Base-by-base conservation (phyloP, 2,888 invertebrate genomes). In the Ceramica pisi region DNA sequence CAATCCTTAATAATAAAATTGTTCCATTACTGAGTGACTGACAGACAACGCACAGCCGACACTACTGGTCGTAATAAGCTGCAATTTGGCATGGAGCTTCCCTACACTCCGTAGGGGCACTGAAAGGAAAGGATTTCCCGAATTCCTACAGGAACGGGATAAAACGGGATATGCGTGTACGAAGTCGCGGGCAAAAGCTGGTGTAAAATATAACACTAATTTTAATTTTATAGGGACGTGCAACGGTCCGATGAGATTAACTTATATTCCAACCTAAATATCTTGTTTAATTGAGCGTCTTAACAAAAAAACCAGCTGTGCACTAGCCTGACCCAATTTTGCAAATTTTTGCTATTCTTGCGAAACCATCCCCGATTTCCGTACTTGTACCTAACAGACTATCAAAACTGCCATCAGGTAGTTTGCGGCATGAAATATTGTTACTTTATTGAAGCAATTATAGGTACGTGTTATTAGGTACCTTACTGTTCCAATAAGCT, bases 311-410 rank as follows among this genome's bases (percentile, higher is more conserved):
- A 67, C 76, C 73, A 76, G 69, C 63, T 79, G 72, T 68, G 80
- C 77, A 68, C 61, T 63, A 70, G 72, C 53, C 66, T 85, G 85
- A 83, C 80, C 83, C 38, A 78, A 82, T 80, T 85, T 77, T 57
- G 51, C 10, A 64, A 77, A 80, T 72, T 83, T 84, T 81, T 81
- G 81, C 80, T 71, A 53, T 60, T 77, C 69, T 67, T 61, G 70
- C 67, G 64, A 60, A 78, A 78, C 64, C 64, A 70, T 71, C 65
- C 61, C 62, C 63, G 57, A 65, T 71, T 70, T 71, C 63, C 72
- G 57, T 74, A 68, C 75, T 75, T 46, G 66, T 74, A 41, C 61
- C 71, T 72, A 80, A 81, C 78, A 84, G 85, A 81, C 67, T 80
- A 75, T 75, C 65, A 74, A 69, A 69, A 77, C 55, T 73, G 71